Base-by-base conservation (phyloP, 1,140 invertebrate genomes). In the Drosophila azteca region DNA sequence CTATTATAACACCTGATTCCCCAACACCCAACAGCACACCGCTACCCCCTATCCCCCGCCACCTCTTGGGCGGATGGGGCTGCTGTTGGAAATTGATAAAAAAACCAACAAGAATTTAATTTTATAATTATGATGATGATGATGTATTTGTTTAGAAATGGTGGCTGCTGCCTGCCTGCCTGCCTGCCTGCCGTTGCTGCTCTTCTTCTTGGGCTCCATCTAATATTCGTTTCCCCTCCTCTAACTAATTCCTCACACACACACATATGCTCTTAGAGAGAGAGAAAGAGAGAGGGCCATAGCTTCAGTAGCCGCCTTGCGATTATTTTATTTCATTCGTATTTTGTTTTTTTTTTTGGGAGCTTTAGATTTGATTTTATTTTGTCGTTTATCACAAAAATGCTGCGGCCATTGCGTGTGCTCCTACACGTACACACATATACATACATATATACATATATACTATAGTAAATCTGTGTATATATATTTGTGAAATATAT, bases 341-440 rank as follows among this genome's bases (percentile, higher is more conserved):
- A 39, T 46, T 41, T 31, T 64, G 35, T 50, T 54, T 59, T 61
- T 59, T 77, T 84, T 85, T 85, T 85, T 77, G 77, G 81, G 74
- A 87, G 82, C 78, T 87, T 87, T 87, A 88, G 82, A 87, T 87
- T 87, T 88, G 75, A 87, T 88, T 85, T 77, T 80, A 88, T 87
- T 85, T 82, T 72, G 82, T 76, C 83, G 82, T 87, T 87, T 87
- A 87, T 87, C 82, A 76, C 82, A 66, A 58, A 58, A 87, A 87
- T 82, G 78, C 75, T 78, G 82, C 82, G 68, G 82, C 79, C 82
- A 81, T 76, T 76, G 72, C 72, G 74, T 87, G 82, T 72, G 66
- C 81, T 70, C 26, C 52, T 63, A 64, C 22, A 39, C 43, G 49
- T 39, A 46, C 39, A 55, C 35, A 53, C 39, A 22, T 20, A 15